Evolutionary conservation across 2,113 vertebrate genomes (phyloP).

Genomic region (Rhipidura dahli): DNA sequence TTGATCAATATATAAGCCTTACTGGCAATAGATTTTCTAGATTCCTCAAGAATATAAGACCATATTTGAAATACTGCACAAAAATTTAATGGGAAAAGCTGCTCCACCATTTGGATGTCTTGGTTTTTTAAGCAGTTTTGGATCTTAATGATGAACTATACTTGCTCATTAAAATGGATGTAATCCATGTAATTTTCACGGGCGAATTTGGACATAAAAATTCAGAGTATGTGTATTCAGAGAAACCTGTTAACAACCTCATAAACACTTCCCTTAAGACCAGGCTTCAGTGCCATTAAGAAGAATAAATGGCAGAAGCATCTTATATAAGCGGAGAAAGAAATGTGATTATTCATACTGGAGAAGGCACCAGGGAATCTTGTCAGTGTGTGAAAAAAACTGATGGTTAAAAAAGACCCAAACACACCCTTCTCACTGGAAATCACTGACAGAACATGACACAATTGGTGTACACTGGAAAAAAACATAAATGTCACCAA

Average conservation of each 20-base stretch:
- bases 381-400: not conserved
- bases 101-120: not conserved
- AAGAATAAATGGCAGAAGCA: not conserved
- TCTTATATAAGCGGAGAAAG: accelerated
- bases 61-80: not conserved
- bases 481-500: not conserved
- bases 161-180: not conserved
- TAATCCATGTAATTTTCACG: not conserved
- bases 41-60: not conserved
- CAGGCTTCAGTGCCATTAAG: not conserved
- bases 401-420: not conserved
- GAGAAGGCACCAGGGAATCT: not conserved
- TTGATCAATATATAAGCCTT: not conserved
- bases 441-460: not conserved
- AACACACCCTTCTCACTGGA: not conserved
- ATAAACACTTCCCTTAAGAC: not conserved
- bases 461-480: not conserved
- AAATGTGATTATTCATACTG: not conserved
- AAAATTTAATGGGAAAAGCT: not conserved
- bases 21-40: not conserved
- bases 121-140: not conserved
- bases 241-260: not conserved
- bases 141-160: not conserved
- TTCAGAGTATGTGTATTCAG: not conserved
- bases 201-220: accelerated